Evolutionary conservation across 64 coral and sea anemone genomes (phyloP), one percentile per base, ranked within the genome.

Genomic region (Stylophora pistillata): DNA sequence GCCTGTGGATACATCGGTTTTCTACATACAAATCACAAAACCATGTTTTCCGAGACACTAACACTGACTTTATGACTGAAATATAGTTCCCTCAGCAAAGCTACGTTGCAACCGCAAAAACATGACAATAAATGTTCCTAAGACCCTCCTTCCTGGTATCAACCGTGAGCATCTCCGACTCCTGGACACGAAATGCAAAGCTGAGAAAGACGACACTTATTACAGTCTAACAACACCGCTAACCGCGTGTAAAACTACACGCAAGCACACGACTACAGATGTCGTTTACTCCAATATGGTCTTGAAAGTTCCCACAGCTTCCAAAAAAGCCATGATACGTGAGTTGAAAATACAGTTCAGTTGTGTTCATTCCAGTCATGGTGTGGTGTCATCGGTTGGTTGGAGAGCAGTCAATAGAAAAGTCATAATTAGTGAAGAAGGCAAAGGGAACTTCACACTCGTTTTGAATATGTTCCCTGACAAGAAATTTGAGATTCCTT

Each of bases 91-190:
- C 2, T 41, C 37, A 41, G 37, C 37, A 6, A 41, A 41, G 37
- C 37, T 41, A 41, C 74, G 23, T 1, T 91, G 89, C 14, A 52
- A 53, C 28, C 56, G 20, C 52, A 61, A 86, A 21, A 81, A 86
- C 47, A 92, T 87, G 59, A 41, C 27, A 28, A 86, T 92, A 12
- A 30, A 29, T n/a, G 26, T 92, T 17, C 83, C 84, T n/a, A 92
- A 92, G 65, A 11, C 66, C 5, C 13, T 86, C 9, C 90, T 92
- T 21, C 25, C 58, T 58, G 27, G 78, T 28, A 15, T 87, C 18
- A 13, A 78, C 73, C 71, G 33, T 26, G 60, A 80, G 28, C 82
- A 87, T 80, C 54, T 81, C 41, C 76, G 73, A 14, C 90, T 92
- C 30, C 56, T 71, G 55, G 78, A 92, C 75, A 59, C 31, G 1